Evolutionary conservation across 1,140 invertebrate genomes (phyloP), one percentile per base, ranked within the genome.

Genomic region (Drosophila eugracilis): DNA sequence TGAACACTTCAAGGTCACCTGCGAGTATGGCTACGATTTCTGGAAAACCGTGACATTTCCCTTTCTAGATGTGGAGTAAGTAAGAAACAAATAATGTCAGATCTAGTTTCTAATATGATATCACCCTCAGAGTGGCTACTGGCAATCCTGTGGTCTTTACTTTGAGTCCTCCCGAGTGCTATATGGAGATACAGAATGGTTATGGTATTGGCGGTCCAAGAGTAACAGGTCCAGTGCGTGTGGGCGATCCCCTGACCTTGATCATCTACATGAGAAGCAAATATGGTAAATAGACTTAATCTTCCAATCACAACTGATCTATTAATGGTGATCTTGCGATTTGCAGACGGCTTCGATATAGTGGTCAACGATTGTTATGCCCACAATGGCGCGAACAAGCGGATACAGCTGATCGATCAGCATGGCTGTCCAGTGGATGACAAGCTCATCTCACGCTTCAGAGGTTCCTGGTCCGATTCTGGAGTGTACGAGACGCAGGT

Each of bases 1-100:
- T 91, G 97, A 98, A 81, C 97, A 98, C 88, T 98, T 98, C 90
- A 91, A 91, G 92, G 97, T 98, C n/a, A 98, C 97, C 5, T 98
- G 97, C 92, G 97, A 98, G 92, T 98, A 98, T 90, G 97, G 97
- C 41, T 98, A 98, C 91, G 97, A 98, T 91, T 98, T 98, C 92
- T 98, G 97, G 97, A 98, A 98, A 92, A 98, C 97, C 0, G 97
- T 98, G 22, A 98, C 97, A 0, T 98, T 98, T 92, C 97, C 97
- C 1, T 97, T 98, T 91, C 93, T 98, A 22, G 97, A 98, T 84
- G 97, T 98, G 48, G 97, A 98, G 97, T 98, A 92, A 96, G 97
- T 95, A 1, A 0, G 0, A 3, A 32, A n/a, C 5, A 1, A 4
- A 10, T 14, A 28, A 7, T 41, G n/a, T n/a, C n/a, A 5, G 22